Conservation (phyloP, 2,888 invertebrate genomes). For the Dryobotodes eremita region DNA sequence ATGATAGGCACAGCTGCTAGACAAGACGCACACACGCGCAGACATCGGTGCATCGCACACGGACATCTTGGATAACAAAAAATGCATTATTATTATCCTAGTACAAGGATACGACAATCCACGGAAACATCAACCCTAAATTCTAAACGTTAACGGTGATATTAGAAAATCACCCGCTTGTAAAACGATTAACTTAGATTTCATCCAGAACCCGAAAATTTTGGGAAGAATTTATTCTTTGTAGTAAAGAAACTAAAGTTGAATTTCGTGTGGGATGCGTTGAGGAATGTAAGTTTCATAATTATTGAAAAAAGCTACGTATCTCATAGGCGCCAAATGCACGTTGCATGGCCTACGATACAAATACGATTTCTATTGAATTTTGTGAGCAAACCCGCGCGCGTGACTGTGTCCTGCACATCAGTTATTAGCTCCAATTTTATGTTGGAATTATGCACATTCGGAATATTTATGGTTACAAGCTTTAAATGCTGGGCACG, state of each 20-base stretch:
- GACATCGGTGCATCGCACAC: constrained; percentile 86
- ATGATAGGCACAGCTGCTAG: constrained; percentile 90
- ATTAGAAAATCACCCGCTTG: constrained; percentile 57
- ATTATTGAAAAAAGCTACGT: constrained; percentile 82
- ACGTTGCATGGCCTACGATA: constrained; percentile 83
- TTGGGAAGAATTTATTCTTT: constrained; percentile 69
- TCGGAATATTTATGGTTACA: constrained; percentile 51
- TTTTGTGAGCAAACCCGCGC: constrained; percentile 75
- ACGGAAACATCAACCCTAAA: constrained; percentile 72
- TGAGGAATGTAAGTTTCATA: constrained; percentile 87
- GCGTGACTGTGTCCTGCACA: constrained; percentile 65
- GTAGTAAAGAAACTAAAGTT: constrained; percentile 59
- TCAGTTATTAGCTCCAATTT: constrained; percentile 62
- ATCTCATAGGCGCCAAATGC: constrained; percentile 89
- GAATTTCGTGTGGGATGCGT: constrained; percentile 64
- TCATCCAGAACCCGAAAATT: constrained; percentile 74
- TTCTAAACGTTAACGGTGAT: constrained; percentile 38
- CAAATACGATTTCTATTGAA: constrained; percentile 78
- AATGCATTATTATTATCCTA: constrained; percentile 89
- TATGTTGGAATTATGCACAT: constrained; percentile 55
- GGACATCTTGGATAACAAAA: constrained; percentile 86
- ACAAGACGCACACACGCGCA: constrained; percentile 81
- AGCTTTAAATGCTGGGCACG: constrained; percentile 37
- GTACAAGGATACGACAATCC: constrained; percentile 76
- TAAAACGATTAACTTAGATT: constrained; percentile 87